phyloP scores from a whole-genome alignment of 2,797 vertebrate genomes.

The Aeoliscus strigatus region DNA sequence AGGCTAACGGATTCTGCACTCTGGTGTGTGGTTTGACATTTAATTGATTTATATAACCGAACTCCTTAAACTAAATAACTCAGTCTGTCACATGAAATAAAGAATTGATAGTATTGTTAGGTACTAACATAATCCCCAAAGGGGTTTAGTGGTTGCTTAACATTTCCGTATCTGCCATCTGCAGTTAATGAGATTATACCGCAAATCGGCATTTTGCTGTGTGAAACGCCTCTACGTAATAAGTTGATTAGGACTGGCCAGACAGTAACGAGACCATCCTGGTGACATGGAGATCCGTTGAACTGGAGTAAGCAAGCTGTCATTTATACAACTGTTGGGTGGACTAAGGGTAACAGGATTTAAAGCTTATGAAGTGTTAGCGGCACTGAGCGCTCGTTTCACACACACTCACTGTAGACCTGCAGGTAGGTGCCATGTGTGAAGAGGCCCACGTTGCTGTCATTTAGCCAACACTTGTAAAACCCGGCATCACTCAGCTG shows the following conservation, averaged over 20 bases:
- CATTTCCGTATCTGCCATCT: slow-evolving; percentile 25
- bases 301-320: slow-evolving; percentile 3
- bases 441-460: fast-evolving
- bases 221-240: slow-evolving; percentile 9
- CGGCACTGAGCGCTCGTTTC: slow-evolving; percentile 13
- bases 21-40: too few species aligned
- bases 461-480: slow-evolving; percentile 51
- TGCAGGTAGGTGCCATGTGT: slow-evolving; percentile 72
- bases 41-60: slow-evolving; percentile 22
- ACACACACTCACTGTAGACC: slow-evolving; percentile 64
- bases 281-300: slow-evolving; percentile 26
- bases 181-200: slow-evolving; percentile 36
- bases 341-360: slow-evolving; percentile 50
- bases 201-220: slow-evolving; percentile 20
- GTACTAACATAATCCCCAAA: slow-evolving; percentile 16
- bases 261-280: slow-evolving; percentile 13
- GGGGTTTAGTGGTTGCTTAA: slow-evolving; percentile 10
- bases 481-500: slow-evolving; percentile 40
- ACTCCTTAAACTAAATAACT: slow-evolving; percentile 8
- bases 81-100: slow-evolving; percentile 8
- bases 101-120: slow-evolving; percentile 30
- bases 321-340: slow-evolving; percentile 16
- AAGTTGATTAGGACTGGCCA: slow-evolving; percentile 6
- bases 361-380: slow-evolving; percentile 42
- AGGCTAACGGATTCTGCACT: slow-evolving; percentile 3